A percentile compares a stretch with the other conserved stretches of the same genome.
Conservation (phyloP, 2,113 vertebrate species). For the human (Homo sapiens) region GRCh38 chr12:105162001-105162500, state of each 20-base stretch:
- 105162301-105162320: background rate
- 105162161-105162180: background rate
- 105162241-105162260: background rate
- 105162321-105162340: background rate
- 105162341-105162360: background rate
- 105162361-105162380: background rate
- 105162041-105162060: rapidly evolving
- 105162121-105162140: background rate
- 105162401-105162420: background rate
- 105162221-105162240: constrained; percentile 5
- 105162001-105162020: background rate
- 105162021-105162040: background rate
- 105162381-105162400: background rate
- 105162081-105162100: background rate
- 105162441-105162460: background rate
- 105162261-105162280: background rate
- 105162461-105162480: background rate
- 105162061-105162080: background rate
- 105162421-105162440: background rate
- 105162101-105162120: background rate
- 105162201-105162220: background rate
- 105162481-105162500: background rate
- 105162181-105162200: background rate
- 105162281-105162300: background rate
- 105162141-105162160: background rate